These are phyloP conservation scores for Agrotis clavis DNA, from an alignment of 2,888 invertebrate genomes.

Conservation along the genomic window DNA sequence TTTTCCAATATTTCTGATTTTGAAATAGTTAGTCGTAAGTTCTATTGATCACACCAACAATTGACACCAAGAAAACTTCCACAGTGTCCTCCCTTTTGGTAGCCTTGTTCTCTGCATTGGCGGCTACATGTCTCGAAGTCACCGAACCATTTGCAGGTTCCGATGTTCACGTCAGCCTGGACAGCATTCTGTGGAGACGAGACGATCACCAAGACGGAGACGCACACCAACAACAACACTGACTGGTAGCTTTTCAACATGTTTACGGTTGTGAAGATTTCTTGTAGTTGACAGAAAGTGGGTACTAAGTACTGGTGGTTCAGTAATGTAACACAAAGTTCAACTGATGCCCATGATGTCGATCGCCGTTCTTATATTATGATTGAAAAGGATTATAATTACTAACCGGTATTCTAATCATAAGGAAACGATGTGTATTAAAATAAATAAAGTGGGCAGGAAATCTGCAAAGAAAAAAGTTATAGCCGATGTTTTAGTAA, in stretches of 20 bases:
- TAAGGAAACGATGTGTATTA: too few relatives aligned
- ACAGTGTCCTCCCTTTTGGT: constrained; percentile 65
- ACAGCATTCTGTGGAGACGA: constrained; percentile 63
- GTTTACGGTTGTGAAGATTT: constrained; percentile 7
- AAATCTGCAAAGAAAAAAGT: too few relatives aligned
- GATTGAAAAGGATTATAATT: too few relatives aligned
- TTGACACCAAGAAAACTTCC: constrained; percentile 62
- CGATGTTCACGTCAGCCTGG: constrained; percentile 63
- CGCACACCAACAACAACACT: constrained; percentile 54
- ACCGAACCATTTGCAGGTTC: constrained; percentile 71
- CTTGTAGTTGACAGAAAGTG: neutral
- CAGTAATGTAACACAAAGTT: too few relatives aligned
- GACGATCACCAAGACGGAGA: constrained; percentile 66
- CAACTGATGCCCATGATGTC: too few relatives aligned
- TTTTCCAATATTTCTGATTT: too few relatives aligned
- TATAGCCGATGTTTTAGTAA: too few relatives aligned
- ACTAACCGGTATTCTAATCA: too few relatives aligned
- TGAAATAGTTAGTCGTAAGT: too few relatives aligned
- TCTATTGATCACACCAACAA: constrained; percentile 46
- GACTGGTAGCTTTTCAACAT: constrained; percentile 43
- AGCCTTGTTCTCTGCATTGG: constrained; percentile 65
- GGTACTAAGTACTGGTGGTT: too few relatives aligned
- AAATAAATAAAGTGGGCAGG: too few relatives aligned
- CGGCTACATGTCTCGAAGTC: constrained; percentile 65
- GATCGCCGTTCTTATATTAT: too few relatives aligned